These are phyloP conservation scores for Cyprinodon tularosa DNA, from an alignment of 2,113 vertebrate species.

Conservation along the genomic window DNA sequence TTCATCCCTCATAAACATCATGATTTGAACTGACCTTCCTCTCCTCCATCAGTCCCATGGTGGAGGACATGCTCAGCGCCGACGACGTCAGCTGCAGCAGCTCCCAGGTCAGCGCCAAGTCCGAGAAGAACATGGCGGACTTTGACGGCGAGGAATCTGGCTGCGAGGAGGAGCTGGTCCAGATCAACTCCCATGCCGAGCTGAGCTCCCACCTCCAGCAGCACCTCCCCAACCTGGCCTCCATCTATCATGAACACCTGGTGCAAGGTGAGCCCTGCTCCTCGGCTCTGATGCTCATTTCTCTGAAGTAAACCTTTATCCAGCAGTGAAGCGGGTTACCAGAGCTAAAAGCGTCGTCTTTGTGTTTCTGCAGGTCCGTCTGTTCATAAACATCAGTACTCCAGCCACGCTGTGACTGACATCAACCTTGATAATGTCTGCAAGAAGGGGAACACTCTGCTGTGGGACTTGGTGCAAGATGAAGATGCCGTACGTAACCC, in stretches of 20 bases:
- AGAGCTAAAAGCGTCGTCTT: neutral
- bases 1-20: too few relatives aligned
- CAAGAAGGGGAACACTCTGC: conserved; percentile 97
- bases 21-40: neutral
- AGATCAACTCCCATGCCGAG: conserved; percentile 98
- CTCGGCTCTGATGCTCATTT: neutral
- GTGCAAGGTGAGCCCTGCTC: conserved; percentile 85
- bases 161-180: conserved; percentile 97
- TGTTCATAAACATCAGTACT: conserved; percentile 98
- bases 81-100: conserved; percentile 99
- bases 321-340: too few relatives aligned
- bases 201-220: conserved; percentile 98
- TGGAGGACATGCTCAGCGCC: conserved; percentile 98
- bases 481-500: conserved; percentile 90
- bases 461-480: conserved; percentile 99
- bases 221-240: conserved; percentile 96
- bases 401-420: conserved; percentile 92
- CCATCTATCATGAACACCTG: conserved; percentile 98
- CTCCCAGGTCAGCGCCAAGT: conserved; percentile 99
- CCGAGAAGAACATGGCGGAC: conserved; percentile 99
- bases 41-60: conserved; percentile 84
- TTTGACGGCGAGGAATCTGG: conserved; percentile 98
- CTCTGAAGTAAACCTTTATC: neutral
- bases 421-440: conserved; percentile 99
- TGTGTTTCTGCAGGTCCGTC: conserved; percentile 83